Percentiles rank a stretch among this genome's conserved stretches.
phyloP scores from a whole-genome alignment of 2,888 invertebrate genomes.

The Euzophera pinguis region DNA sequence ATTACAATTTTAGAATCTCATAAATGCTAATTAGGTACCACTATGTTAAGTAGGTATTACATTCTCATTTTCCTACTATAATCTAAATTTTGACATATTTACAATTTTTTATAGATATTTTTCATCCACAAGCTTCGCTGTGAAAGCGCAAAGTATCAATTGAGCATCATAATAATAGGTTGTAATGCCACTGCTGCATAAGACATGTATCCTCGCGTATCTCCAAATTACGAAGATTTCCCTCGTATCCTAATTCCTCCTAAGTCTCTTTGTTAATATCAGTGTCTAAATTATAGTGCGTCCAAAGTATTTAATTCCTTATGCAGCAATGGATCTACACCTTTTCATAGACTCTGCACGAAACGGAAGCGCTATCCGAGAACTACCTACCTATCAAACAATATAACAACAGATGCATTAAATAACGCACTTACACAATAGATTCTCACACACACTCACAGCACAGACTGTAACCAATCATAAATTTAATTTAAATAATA shows the following conservation, averaged over 20 bases:
- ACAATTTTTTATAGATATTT: conserved; percentile 48
- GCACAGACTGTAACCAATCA: conserved; percentile 66
- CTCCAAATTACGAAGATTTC: neutral
- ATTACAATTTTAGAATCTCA: conserved; percentile 66
- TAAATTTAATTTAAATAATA: conserved; percentile 72
- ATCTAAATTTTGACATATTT: conserved; percentile 74
- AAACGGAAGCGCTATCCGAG: conserved; percentile 48
- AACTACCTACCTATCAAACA: conserved; percentile 45
- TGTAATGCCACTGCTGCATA: neutral
- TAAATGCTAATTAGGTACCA: conserved; percentile 74
- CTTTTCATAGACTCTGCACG: conserved; percentile 35
- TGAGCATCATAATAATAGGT: conserved; percentile 62
- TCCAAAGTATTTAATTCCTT: neutral
- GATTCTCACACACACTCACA: conserved; percentile 69
- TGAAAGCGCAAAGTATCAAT: conserved; percentile 72
- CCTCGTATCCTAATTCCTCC: too few relatives aligned
- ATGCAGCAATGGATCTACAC: neutral
- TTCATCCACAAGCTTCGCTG: conserved; percentile 65
- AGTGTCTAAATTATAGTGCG: neutral
- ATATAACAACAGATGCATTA: conserved; percentile 68
- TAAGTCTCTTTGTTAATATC: too few relatives aligned
- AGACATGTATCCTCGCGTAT: neutral
- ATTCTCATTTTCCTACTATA: conserved; percentile 61
- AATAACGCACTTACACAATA: conserved; percentile 74
- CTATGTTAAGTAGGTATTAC: conserved; percentile 61